A percentile compares a stretch with the other conserved stretches of the same genome.
phyloP scores from a whole-genome alignment of 1,140 invertebrate species.

The Drosophila sp. region DNA sequence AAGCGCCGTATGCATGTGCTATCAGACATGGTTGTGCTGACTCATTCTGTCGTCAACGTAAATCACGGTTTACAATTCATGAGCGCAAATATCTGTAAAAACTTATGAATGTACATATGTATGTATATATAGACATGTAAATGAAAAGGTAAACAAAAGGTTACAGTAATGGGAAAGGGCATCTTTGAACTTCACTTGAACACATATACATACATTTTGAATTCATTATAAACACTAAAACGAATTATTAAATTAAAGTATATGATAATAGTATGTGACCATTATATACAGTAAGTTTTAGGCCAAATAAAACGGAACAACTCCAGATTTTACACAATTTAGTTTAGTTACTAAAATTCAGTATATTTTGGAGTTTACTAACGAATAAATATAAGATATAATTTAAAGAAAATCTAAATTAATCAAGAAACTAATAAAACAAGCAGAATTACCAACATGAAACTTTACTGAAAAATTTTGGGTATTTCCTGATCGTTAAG shows the following conservation, averaged over 20 bases:
- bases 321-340: not conserved
- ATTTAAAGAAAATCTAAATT: too few species aligned
- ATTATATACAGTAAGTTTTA: too few species aligned
- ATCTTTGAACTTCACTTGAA: not conserved
- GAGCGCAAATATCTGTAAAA: conserved; percentile 1
- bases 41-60: conserved; percentile 25
- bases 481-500: too few species aligned
- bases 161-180: not conserved
- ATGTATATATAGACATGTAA: not conserved
- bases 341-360: not conserved
- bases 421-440: too few species aligned
- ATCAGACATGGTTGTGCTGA: conserved; percentile 14
- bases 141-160: conserved; percentile 22
- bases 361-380: not conserved
- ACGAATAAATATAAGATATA: too few species aligned
- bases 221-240: too few species aligned
- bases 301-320: too few species aligned
- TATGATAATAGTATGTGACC: too few species aligned
- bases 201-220: not conserved
- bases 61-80: conserved; percentile 24
- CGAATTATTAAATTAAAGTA: too few species aligned
- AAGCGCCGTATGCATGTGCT: conserved; percentile 16
- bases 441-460: too few species aligned
- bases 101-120: not conserved
- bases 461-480: too few species aligned